Percentiles rank a stretch among this genome's conserved stretches.
phyloP scores from a whole-genome alignment of 2,797 vertebrate species.

The Coranthus polyacanthus region DNA sequence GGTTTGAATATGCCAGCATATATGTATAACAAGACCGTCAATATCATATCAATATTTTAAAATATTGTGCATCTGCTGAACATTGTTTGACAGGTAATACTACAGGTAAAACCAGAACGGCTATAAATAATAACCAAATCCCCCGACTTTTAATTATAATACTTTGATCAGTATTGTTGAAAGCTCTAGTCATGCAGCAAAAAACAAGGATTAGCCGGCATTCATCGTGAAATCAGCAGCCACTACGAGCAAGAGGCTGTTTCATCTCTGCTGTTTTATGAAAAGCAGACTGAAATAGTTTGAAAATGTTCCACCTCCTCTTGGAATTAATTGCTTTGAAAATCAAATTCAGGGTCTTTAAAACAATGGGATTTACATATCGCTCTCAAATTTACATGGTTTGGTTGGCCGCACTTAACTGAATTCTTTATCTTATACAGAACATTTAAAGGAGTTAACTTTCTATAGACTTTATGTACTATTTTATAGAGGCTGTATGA shows the following conservation, averaged over 20 bases:
- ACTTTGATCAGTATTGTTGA: slow-evolving; percentile 45
- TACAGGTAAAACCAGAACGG: slow-evolving; percentile 13
- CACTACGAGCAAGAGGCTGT: slow-evolving; percentile 5
- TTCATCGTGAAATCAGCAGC: slow-evolving; percentile 39
- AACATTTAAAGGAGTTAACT: slow-evolving; percentile 1
- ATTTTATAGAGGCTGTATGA: slow-evolving; percentile 16
- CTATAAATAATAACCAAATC: slow-evolving; percentile 34
- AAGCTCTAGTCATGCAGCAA: slow-evolving; percentile 39
- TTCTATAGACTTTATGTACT: not conserved
- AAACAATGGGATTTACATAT: slow-evolving; percentile 5
- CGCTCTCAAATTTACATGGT: not conserved
- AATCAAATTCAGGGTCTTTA: not conserved
- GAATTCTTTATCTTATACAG: too few relatives aligned
- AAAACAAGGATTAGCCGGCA: slow-evolving; percentile 39
- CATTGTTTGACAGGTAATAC: slow-evolving; percentile 39
- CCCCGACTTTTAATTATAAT: slow-evolving; percentile 18
- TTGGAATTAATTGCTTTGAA: slow-evolving; percentile 4
- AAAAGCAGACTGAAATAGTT: slow-evolving; percentile 36
- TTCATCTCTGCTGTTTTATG: slow-evolving; percentile 18
- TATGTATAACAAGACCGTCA: slow-evolving; percentile 7
- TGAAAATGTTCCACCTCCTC: slow-evolving; percentile 13
- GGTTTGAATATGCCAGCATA: not conserved
- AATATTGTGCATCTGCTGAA: slow-evolving; percentile 21
- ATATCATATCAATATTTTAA: not conserved
- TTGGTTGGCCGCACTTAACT: too few relatives aligned